A percentile compares a stretch with the other conserved stretches of the same genome.
These are phyloP conservation scores for Dryoscopus gambensis DNA, from an alignment of 2,113 vertebrate species.

Conservation along the genomic window DNA sequence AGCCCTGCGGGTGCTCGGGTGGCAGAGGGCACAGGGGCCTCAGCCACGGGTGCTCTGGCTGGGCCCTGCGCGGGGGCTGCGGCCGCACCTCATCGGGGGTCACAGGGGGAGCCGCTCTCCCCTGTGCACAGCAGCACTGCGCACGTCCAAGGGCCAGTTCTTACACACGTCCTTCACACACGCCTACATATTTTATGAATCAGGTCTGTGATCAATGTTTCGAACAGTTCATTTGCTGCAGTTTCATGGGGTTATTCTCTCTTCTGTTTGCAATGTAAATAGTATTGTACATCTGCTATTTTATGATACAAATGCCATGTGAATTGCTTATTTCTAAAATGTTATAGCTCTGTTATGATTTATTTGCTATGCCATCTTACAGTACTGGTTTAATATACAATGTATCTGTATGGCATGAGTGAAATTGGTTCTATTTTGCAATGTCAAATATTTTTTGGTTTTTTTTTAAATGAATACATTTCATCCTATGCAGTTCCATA, in stretches of 20 bases:
- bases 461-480: slow-evolving; percentile 46
- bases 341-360: slow-evolving; percentile 32
- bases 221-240: slow-evolving; percentile 2
- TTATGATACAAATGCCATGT: slow-evolving; percentile 61
- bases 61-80: background rate
- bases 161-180: background rate
- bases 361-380: slow-evolving; percentile 52
- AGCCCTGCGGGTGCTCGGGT: background rate
- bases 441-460: slow-evolving; percentile 45
- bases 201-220: slow-evolving; percentile 58
- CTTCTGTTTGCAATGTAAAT: slow-evolving; percentile 70
- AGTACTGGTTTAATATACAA: slow-evolving; percentile 53
- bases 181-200: slow-evolving; percentile 42
- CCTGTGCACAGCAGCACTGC: background rate
- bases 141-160: background rate
- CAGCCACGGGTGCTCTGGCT: no score
- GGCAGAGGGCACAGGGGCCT: background rate
- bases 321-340: slow-evolving; percentile 66
- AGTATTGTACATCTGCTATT: slow-evolving; percentile 64
- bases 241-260: slow-evolving; percentile 58
- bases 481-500: slow-evolving; percentile 43
- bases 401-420: slow-evolving; percentile 65
- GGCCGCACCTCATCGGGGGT: background rate
- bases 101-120: background rate
- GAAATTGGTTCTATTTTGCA: slow-evolving; percentile 64